Conservation (phyloP, 53 echinoderm and acorn worm species). For the Zoroaster sp. region DNA sequence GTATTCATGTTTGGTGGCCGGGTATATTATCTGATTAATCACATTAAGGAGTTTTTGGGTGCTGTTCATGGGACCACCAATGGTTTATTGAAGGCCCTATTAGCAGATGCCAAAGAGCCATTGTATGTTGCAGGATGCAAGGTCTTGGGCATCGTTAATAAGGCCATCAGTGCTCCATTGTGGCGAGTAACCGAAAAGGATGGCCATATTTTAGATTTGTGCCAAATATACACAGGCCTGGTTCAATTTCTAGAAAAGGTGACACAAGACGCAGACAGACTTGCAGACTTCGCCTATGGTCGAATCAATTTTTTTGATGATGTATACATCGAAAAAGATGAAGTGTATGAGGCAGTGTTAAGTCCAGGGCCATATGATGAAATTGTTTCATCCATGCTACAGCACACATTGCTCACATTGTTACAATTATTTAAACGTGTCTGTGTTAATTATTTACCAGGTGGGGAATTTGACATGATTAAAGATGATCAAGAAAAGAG, state of each 20-base stretch:
- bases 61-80: constrained; percentile 56
- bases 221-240: constrained; percentile 44
- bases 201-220: constrained; percentile 62
- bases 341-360: constrained; percentile 38
- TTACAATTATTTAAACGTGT: too few species aligned
- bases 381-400: constrained; percentile 43
- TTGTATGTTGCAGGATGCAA: constrained; percentile 61
- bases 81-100: constrained; percentile 49
- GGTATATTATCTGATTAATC: constrained; percentile 31
- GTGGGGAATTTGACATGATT: too few species aligned
- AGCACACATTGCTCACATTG: constrained; percentile 9
- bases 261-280: constrained; percentile 13
- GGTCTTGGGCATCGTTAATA: constrained; percentile 54
- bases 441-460: too few species aligned
- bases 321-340: constrained; percentile 42
- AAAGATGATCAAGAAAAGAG: too few species aligned
- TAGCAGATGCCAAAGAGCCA: constrained; percentile 37
- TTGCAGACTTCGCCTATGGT: too few species aligned
- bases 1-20: constrained; percentile 61
- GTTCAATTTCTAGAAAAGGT: constrained; percentile 46
- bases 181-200: constrained; percentile 56
- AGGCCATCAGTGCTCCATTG: constrained; percentile 58
- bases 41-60: constrained; percentile 53
- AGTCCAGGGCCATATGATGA: constrained; percentile 54
- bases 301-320: too few species aligned